Evolutionary conservation across 2,797 vertebrate species (phyloP).

Genomic region (Cheirogaleus major): DNA sequence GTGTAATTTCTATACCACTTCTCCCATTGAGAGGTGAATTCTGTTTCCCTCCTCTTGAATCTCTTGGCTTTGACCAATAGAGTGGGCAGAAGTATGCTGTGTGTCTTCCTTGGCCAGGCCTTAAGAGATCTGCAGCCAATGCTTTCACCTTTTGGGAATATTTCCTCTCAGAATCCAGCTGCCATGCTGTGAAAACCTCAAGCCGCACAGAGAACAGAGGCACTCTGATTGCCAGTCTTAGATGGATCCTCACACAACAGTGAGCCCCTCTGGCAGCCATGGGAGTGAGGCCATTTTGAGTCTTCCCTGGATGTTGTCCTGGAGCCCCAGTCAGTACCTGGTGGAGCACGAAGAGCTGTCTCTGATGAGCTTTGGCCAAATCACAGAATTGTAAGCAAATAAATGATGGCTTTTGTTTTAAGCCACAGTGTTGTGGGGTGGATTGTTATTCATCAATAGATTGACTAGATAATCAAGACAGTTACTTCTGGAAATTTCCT

Average conservation of each 20-base stretch:
- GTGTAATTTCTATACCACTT: not conserved
- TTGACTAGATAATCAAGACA: not conserved
- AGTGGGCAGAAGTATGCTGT: not conserved
- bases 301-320: not conserved
- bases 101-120: not conserved
- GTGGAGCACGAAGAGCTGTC: not conserved
- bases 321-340: rapidly evolving
- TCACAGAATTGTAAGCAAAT: not conserved
- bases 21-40: not conserved
- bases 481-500: not conserved
- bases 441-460: not conserved
- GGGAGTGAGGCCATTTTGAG: not conserved
- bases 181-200: not conserved
- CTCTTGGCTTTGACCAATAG: not conserved
- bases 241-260: not conserved
- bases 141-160: not conserved
- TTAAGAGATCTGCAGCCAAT: not conserved
- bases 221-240: not conserved
- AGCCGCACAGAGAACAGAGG: not conserved
- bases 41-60: not conserved
- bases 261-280: not conserved
- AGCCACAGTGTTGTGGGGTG: not conserved
- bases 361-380: not conserved
- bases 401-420: not conserved
- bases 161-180: not conserved